A percentile compares a stretch with the other conserved stretches of the same genome.
Conservation (phyloP, 2,113 vertebrate genomes). For the Caranx melampygus region DNA sequence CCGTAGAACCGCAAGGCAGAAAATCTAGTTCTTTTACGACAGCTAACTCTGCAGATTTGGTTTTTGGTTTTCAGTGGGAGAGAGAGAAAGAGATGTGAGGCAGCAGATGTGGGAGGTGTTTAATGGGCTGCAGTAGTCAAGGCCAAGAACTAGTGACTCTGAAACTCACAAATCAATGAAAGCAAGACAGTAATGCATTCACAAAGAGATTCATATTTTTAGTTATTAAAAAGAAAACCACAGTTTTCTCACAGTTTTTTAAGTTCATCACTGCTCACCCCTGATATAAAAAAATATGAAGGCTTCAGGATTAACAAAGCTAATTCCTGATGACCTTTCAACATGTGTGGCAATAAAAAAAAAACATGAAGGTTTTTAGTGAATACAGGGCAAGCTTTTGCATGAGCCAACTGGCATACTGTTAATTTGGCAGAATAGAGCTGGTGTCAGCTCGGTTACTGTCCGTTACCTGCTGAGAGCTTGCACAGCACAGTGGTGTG, state of each 20-base stretch:
- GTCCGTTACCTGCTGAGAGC: constrained; percentile 34
- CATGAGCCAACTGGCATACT: constrained; percentile 42
- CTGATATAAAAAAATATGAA: neutral
- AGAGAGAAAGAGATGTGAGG: neutral
- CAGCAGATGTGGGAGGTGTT: neutral
- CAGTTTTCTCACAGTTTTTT: too few species aligned
- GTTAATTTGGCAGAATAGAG: constrained; percentile 48
- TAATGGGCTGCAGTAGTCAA: constrained; percentile 5
- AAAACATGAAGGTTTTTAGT: constrained; percentile 28
- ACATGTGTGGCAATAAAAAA: constrained; percentile 41
- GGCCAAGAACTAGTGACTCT: neutral
- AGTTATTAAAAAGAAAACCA: neutral
- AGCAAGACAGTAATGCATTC: neutral
- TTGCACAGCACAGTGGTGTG: constrained; percentile 37
- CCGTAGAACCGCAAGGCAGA: too few species aligned
- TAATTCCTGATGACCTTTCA: constrained; percentile 24
- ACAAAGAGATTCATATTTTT: neutral
- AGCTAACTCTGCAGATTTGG: neutral
- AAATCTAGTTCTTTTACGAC: too few species aligned
- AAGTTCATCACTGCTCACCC: neutral
- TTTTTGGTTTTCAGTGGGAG: neutral
- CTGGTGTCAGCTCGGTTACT: constrained; percentile 50
- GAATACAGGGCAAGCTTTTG: constrained; percentile 30
- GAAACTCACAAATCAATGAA: constrained; percentile 8
- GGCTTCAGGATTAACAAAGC: neutral